Evolutionary conservation across 2,797 vertebrate genomes (phyloP), one percentile per base, ranked within the genome.

Genomic region (Silurus aristotelis): DNA sequence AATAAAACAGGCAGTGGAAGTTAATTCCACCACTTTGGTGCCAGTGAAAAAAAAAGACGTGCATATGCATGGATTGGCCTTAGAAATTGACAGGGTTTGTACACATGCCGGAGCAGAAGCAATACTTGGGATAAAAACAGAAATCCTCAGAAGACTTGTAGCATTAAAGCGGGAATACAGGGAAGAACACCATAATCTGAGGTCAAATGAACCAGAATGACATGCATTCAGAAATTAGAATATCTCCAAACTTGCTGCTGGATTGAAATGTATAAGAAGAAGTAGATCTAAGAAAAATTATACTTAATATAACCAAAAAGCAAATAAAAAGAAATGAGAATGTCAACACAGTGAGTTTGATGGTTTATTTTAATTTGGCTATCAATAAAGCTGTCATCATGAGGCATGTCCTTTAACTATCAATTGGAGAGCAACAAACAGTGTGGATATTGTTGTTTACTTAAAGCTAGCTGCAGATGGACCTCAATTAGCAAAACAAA

Each of bases 401-500:
- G n/a, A 52, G 22, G 43, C 13, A 80, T 22, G 58, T 63, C 20
- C 15, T 20, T 58, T 31, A 58, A 56, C 52, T 60, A 2, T 60
- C 31, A 43, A 19, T 43, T 43, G 19, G 58, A 14, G n/a, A 27
- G 61, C n/a, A 80, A 66, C 14, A 48, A 48, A 80, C n/a, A 66
- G 10, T 66, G n/a, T 27, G 9, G 15, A 80, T 31, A 17, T 48
- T 63, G 0, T 66, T 70, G 8, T 25, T 27, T 52, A 67, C n/a
- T 31, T 22, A n/a, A 56, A 6, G n/a, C 25, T 7, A 31, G 19
- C 7, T 75, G 43, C 60, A 73, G 55, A 64, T 31, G 25, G 72
- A 63, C 60, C 71, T 64, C 72, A 66, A 64, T 77, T 76, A 83
- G 46, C 46, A n/a, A 83, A 77, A 67, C 48, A 77, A 55, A 75